phyloP scores from a whole-genome alignment of 2,797 vertebrate genomes.

The Scarus forsteni region DNA sequence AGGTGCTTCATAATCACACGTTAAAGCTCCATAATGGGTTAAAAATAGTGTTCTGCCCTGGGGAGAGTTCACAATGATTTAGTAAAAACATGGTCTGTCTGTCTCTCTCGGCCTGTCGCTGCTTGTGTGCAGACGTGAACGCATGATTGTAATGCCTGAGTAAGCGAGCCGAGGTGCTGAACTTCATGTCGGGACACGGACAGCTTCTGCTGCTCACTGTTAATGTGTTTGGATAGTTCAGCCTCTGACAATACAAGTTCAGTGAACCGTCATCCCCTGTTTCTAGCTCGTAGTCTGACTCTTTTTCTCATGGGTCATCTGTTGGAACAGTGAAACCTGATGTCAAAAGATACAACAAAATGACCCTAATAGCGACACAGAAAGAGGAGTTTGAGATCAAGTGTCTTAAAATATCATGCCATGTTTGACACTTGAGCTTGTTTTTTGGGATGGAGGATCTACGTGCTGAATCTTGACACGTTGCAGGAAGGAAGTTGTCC shows the following conservation, averaged over 20 bases:
- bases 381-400: too few relatives aligned
- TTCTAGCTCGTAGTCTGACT: neutral
- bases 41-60: neutral
- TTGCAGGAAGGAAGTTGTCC: neutral
- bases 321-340: too few relatives aligned
- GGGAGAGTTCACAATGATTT: neutral
- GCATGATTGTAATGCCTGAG: conserved; percentile 26
- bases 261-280: conserved; percentile 14
- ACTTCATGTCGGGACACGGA: conserved; percentile 56
- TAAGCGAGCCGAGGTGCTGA: neutral
- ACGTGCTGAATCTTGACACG: neutral
- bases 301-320: neutral
- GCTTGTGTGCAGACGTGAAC: conserved; percentile 46
- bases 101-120: conserved; percentile 41
- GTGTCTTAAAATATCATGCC: too few relatives aligned
- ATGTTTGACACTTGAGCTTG: too few relatives aligned
- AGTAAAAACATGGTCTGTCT: conserved; percentile 12
- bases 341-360: too few relatives aligned
- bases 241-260: conserved; percentile 40
- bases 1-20: neutral
- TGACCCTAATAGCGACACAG: too few relatives aligned
- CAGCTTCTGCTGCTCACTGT: conserved; percentile 16
- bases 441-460: neutral
- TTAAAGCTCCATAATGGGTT: neutral
- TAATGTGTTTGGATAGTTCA: conserved; percentile 62